Evolutionary conservation across 2,113 vertebrate species (phyloP).

Genomic region (Chlorodrepanis virens): DNA sequence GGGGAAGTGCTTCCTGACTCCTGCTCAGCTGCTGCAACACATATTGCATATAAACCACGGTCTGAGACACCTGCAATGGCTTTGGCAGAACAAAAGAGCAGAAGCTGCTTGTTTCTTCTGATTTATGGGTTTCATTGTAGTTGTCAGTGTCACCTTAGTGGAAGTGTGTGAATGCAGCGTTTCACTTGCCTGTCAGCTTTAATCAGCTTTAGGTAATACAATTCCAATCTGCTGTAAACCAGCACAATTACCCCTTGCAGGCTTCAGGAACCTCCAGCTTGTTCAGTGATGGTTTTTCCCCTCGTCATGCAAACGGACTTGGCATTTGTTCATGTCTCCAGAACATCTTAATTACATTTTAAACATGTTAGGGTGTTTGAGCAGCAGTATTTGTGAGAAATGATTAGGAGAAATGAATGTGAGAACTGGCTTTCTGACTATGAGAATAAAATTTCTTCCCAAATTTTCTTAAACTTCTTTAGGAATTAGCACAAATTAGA

Average conservation of each 20-base stretch:
- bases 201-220: not conserved
- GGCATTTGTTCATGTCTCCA: not conserved
- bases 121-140: not conserved
- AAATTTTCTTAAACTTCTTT: not conserved
- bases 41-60: fast-evolving
- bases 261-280: not conserved
- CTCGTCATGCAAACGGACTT: not conserved
- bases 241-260: not conserved
- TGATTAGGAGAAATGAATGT: not conserved
- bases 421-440: not conserved
- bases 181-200: not conserved
- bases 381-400: not conserved
- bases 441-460: not conserved
- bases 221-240: not conserved
- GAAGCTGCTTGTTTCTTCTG: not conserved
- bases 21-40: not conserved
- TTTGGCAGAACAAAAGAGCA: not conserved
- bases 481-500: not conserved
- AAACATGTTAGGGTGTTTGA: not conserved
- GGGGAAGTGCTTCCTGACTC: fast-evolving
- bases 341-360: not conserved
- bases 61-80: not conserved
- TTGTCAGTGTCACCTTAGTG: not conserved
- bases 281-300: not conserved
- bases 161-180: not conserved